phyloP scores from a whole-genome alignment of 2,113 vertebrate genomes.

The Takifugu flavidus region DNA sequence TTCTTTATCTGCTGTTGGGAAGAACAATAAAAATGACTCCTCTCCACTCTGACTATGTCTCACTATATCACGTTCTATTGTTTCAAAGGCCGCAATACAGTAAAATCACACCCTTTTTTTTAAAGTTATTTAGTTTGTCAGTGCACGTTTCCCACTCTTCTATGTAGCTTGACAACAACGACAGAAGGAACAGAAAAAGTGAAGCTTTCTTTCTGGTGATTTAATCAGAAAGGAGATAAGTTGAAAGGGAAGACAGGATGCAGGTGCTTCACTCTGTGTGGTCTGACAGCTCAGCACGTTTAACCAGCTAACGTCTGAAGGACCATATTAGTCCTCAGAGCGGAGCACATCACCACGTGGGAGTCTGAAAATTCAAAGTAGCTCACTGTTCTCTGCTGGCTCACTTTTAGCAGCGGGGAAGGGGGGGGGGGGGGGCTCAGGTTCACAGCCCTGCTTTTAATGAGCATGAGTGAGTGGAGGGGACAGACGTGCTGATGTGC shows the following conservation, averaged over 20 bases:
- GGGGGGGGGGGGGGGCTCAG: too few species aligned
- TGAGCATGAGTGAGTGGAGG: too few species aligned
- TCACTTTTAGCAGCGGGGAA: background rate
- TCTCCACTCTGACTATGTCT: too few species aligned
- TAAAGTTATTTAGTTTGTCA: too few species aligned
- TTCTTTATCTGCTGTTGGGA: background rate
- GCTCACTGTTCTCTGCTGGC: conserved; percentile 13
- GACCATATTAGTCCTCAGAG: conserved; percentile 50
- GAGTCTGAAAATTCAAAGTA: conserved; percentile 16
- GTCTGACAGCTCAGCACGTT: conserved; percentile 3
- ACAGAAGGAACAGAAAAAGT: conserved; percentile 41
- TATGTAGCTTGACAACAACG: too few species aligned
- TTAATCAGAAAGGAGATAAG: conserved; percentile 25
- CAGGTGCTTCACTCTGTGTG: conserved; percentile 8
- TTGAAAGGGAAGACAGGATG: background rate
- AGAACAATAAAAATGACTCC: too few species aligned
- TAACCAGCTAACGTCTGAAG: conserved; percentile 15
- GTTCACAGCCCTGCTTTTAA: too few species aligned
- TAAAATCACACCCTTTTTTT: too few species aligned
- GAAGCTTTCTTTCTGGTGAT: conserved; percentile 55
- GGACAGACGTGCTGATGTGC: too few species aligned
- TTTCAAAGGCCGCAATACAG: too few species aligned
- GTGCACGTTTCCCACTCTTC: too few species aligned
- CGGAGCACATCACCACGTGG: conserved; percentile 12
- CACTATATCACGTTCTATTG: too few species aligned